Conservation (phyloP, 37 sponge, comb jelly and placozoan species). For the Beroe forskalii region DNA sequence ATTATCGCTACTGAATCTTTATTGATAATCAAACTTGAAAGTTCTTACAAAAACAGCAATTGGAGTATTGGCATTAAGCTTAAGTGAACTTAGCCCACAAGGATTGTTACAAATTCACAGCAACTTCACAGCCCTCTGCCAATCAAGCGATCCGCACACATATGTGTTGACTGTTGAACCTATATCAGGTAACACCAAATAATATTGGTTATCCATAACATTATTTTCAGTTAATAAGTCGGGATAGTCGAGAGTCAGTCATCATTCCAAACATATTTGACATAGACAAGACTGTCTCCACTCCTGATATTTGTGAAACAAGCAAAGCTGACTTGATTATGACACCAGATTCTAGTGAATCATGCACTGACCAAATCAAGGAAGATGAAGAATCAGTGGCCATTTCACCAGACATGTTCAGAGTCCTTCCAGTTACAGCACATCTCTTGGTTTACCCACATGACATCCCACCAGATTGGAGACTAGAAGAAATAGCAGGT, state of each 20-base stretch:
- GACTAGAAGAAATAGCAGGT: constrained; percentile 29
- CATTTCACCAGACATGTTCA: background rate
- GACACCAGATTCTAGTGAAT: background rate
- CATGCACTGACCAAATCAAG: background rate
- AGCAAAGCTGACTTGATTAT: background rate
- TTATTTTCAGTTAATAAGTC: constrained; percentile 47
- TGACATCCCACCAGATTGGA: constrained; percentile 57
- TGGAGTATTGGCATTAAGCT: no score
- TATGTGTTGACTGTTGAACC: background rate
- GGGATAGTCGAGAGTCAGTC: constrained; percentile 21
- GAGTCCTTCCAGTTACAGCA: constrained; percentile 46
- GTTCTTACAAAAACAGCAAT: no score
- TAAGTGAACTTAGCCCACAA: no score
- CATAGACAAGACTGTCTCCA: background rate
- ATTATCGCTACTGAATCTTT: no score
- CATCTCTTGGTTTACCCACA: constrained; percentile 8
- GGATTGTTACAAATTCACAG: no score
- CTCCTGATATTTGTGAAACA: background rate
- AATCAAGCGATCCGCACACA: no score
- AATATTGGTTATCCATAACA: no score
- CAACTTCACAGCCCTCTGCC: background rate
- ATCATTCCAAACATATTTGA: constrained; percentile 49
- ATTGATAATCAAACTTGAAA: no score
- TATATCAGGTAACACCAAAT: background rate
- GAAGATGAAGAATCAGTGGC: background rate